Conservation (phyloP, 2,113 vertebrate genomes). For the Antennarius striatus region DNA sequence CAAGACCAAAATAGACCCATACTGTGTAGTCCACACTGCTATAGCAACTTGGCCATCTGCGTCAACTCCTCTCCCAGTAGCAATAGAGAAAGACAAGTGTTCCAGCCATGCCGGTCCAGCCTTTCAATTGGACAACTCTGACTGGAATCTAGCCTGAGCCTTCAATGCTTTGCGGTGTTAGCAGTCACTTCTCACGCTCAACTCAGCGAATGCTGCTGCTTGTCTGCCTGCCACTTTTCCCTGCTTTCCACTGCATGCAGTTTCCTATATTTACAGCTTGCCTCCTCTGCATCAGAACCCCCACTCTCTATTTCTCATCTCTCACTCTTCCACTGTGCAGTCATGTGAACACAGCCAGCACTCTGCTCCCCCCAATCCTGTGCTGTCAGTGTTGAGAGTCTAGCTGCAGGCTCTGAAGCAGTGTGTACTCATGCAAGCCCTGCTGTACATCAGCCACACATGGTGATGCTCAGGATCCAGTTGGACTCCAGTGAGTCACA, state of each 20-base stretch:
- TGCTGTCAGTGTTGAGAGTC: slow-evolving; percentile 54
- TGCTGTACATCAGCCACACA: slow-evolving; percentile 30
- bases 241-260: slow-evolving; percentile 43
- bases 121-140: slow-evolving; percentile 38
- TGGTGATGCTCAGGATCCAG: slow-evolving; percentile 46
- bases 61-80: slow-evolving; percentile 66
- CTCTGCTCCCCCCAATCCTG: slow-evolving; percentile 40
- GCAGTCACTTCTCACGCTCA: slow-evolving; percentile 53
- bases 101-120: slow-evolving; percentile 30
- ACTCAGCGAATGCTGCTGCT: slow-evolving; percentile 57
- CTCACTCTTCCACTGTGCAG: slow-evolving; percentile 65
- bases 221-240: slow-evolving; percentile 35
- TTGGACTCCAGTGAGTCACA: slow-evolving; percentile 57
- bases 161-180: slow-evolving; percentile 56
- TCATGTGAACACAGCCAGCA: slow-evolving; percentile 66
- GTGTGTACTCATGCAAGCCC: slow-evolving; percentile 21
- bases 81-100: slow-evolving; percentile 45
- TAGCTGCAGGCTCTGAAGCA: slow-evolving; percentile 60
- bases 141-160: slow-evolving; percentile 60
- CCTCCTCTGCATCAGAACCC: slow-evolving; percentile 63
- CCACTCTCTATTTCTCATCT: slow-evolving; percentile 43
- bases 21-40: slow-evolving; percentile 61
- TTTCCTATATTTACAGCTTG: slow-evolving; percentile 61
- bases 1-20: slow-evolving; percentile 78
- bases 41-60: slow-evolving; percentile 68